A percentile compares a stretch with the other conserved stretches of the same genome.
These are phyloP conservation scores for Megaceryle torquata DNA, from an alignment of 2,113 vertebrate genomes.

Conservation along the genomic window DNA sequence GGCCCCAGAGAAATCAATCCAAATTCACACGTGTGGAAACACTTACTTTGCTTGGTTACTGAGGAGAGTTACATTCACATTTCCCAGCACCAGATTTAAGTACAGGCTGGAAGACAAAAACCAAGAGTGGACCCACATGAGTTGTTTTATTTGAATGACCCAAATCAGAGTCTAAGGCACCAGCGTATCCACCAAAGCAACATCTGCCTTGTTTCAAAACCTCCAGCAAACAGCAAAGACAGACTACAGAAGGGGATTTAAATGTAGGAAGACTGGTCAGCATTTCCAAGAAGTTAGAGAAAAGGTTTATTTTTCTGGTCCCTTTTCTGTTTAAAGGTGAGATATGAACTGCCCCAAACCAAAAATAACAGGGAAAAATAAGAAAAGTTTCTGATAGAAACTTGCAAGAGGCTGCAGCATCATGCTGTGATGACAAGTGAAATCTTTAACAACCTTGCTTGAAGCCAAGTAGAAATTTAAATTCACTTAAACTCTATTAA, in stretches of 20 bases:
- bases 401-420: not conserved
- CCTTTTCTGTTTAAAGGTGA: not conserved
- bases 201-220: accelerated
- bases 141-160: not conserved
- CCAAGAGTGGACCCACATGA: not conserved
- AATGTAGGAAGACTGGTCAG: not conserved
- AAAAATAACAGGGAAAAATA: not conserved
- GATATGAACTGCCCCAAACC: not conserved
- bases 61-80: conserved; percentile 95
- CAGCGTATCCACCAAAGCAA: not conserved
- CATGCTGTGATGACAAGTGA: not conserved
- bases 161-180: not conserved
- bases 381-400: not conserved
- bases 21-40: accelerated
- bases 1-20: not conserved
- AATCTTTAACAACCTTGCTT: not conserved
- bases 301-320: not conserved
- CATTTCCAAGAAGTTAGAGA: not conserved
- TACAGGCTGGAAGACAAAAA: conserved; percentile 84
- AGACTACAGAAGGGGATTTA: not conserved
- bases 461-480: not conserved
- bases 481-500: not conserved
- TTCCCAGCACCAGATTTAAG: conserved; percentile 93
- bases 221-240: not conserved
- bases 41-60: conserved; percentile 94